Percentiles rank a stretch among this genome's conserved stretches.
phyloP scores from a whole-genome alignment of 2,113 vertebrate genomes.

The Paramormyrops kingsleyae region DNA sequence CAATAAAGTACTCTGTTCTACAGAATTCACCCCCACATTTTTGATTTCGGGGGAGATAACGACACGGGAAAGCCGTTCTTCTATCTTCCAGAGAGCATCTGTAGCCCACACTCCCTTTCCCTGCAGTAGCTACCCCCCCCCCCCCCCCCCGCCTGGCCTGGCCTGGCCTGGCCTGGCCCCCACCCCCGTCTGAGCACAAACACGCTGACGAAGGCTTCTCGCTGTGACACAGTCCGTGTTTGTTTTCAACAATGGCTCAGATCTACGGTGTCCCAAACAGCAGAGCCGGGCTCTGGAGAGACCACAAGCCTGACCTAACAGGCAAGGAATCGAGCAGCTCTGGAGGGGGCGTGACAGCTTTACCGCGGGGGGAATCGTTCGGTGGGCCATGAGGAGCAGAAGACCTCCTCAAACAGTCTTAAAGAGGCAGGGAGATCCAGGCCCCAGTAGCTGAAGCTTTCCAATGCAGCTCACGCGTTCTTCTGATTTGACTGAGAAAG shows the following conservation, averaged over 20 bases:
- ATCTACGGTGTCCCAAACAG: not conserved
- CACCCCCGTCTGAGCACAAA: not conserved
- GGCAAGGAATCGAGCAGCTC: not conserved
- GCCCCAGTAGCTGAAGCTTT: not conserved
- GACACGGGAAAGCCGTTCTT: not conserved
- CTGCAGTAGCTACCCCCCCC: not conserved
- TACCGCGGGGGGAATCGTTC: not conserved
- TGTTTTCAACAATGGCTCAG: not conserved
- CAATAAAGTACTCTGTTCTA: not conserved
- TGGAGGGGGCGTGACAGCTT: not conserved
- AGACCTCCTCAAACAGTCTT: not conserved
- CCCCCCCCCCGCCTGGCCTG: not conserved
- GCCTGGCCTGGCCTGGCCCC: not conserved
- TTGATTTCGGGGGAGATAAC: not conserved
- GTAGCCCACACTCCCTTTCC: not conserved
- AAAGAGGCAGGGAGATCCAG: not conserved
- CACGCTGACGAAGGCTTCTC: not conserved
- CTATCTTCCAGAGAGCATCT: not conserved
- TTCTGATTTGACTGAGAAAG: not conserved
- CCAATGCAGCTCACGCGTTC: not conserved
- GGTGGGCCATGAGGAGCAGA: not conserved
- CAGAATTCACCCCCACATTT: not conserved
- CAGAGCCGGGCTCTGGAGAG: not conserved
- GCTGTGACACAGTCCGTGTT: not conserved
- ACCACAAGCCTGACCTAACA: not conserved